Base-by-base conservation (phyloP, 1,140 invertebrate species). In the Spodoptera frugiperda region DNA sequence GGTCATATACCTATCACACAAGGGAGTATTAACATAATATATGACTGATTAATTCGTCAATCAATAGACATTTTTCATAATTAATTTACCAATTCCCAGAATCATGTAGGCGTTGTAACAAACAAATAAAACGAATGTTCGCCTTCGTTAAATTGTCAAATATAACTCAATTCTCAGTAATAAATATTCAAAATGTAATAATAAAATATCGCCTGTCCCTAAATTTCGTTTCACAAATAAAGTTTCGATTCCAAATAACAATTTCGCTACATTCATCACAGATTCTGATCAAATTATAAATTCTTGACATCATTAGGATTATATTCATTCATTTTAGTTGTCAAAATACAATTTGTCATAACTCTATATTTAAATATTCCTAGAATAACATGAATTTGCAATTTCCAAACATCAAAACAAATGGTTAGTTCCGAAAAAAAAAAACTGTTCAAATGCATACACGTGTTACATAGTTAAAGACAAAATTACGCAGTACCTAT, bases 211-310 rank as follows among this genome's bases (percentile, higher is more conserved):
- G 15, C 10, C 59, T n/a, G 15, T 17, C 9, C 15, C 44, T 63
- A 44, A 63, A 44, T 63, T 63, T 19, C 44, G 59, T 63, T 44
- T 44, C 33, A 17, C 33, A 44, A 63, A 63, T 17, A 44, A 44
- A 33, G 33, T 17, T 33, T 63, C 8, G 15, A 15, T 17, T 17
- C 10, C 9, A 63, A 63, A 33, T 44, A 63, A 63, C 15, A 44
- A 19, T 44, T 63, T 63, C 59, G 15, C 17, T 63, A 44, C 33
- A 19, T 63, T 63, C 15, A 44, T 63, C 33, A 44, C 25, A 17
- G 15, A 44, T 57, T 57, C n/a, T 44, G 59, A 63, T 63, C 59
- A 63, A 12, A 14, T 63, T 63, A 44, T 44, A 63, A 63, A 63
- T 63, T 63, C 30, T 44, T 44, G 33, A 63, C 59, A 44, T 44